These are phyloP conservation scores for Acromyrmex echinatior DNA, from an alignment of 1,140 invertebrate genomes.

Conservation along the genomic window DNA sequence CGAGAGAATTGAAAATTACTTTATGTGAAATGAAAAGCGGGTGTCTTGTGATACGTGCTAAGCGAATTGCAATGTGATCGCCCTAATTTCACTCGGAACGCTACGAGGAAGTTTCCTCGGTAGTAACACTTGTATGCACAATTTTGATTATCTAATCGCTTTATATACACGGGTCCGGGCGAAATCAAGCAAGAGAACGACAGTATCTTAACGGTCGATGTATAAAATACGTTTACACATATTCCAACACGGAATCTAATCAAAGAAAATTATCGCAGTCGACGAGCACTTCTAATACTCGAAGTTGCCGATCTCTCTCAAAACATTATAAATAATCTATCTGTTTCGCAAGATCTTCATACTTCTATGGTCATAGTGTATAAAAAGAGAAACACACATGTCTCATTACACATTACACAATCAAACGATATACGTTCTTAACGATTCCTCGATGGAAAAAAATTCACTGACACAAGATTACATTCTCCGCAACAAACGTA, in stretches of 20 bases:
- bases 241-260: constrained; percentile 45
- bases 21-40: constrained; percentile 31
- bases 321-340: constrained; percentile 52
- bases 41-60: constrained; percentile 28
- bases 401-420: constrained; percentile 65
- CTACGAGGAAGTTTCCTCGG: constrained; percentile 28
- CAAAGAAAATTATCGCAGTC: constrained; percentile 30
- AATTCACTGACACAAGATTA: constrained; percentile 61
- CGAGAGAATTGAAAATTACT: constrained; percentile 33
- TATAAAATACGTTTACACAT: constrained; percentile 67
- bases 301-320: constrained; percentile 17
- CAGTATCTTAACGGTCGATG: constrained; percentile 60
- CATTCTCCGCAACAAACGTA: constrained; percentile 59
- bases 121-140: constrained; percentile 66
- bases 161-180: constrained; percentile 70
- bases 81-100: constrained; percentile 65
- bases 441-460: constrained; percentile 29
- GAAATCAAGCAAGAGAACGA: constrained; percentile 63
- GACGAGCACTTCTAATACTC: background rate
- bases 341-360: constrained; percentile 40
- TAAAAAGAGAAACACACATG: constrained; percentile 66
- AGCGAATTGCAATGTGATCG: constrained; percentile 69
- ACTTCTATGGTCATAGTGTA: constrained; percentile 54
- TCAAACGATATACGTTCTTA: constrained; percentile 60
- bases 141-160: constrained; percentile 76